phyloP scores from a whole-genome alignment of 2,888 invertebrate species.

The Pseudolycoriella hygida region DNA sequence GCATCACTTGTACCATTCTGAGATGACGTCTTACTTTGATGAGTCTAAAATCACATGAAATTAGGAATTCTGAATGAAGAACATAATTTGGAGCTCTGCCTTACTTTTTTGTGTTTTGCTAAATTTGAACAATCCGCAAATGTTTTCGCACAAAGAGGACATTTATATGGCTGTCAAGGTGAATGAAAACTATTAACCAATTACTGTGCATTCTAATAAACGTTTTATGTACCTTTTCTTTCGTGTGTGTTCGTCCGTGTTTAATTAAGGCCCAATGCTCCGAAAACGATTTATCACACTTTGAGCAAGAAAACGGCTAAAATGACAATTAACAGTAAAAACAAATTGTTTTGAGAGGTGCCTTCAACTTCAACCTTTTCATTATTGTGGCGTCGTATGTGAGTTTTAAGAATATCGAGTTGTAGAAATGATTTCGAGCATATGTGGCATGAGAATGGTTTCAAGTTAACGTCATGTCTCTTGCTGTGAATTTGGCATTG shows the following conservation, averaged over 20 bases:
- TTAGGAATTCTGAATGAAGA: no score
- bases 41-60: no score
- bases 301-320: conserved; percentile 18
- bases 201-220: no score
- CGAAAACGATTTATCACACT: conserved; percentile 40
- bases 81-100: no score
- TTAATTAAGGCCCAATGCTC: conserved; percentile 36
- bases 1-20: no score
- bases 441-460: conserved; percentile 24
- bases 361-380: conserved; percentile 30
- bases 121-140: conserved; percentile 49
- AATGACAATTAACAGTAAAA: no score
- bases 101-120: conserved; percentile 32
- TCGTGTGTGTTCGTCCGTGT: conserved; percentile 53
- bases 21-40: no score
- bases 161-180: conserved; percentile 20
- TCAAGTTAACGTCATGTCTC: conserved; percentile 9
- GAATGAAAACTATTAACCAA: no score
- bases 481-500: conserved; percentile 49
- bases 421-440: conserved; percentile 40
- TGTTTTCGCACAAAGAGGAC: conserved; percentile 37
- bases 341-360: background rate
- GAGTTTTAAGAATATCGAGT: conserved; percentile 44
- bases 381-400: conserved; percentile 45
- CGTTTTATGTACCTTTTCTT: conserved; percentile 16